A percentile compares a stretch with the other conserved stretches of the same genome.
Evolutionary conservation across 2,888 invertebrate species (phyloP).

Genomic region (Chaetogeoica ovagalla): DNA sequence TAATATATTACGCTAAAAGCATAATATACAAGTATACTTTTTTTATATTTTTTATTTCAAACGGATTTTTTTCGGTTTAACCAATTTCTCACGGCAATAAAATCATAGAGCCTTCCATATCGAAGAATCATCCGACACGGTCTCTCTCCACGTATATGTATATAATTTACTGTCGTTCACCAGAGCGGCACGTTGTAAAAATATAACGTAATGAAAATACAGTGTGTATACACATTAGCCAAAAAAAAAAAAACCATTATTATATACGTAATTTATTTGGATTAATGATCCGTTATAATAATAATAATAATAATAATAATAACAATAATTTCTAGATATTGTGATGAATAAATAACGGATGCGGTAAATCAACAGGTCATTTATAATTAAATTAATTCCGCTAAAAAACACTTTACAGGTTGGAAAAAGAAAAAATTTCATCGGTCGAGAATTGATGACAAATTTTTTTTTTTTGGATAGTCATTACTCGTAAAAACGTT

Average conservation of each 20-base stretch:
- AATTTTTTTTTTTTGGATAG: too few species aligned
- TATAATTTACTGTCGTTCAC: constrained; percentile 21
- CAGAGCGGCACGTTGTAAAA: constrained; percentile 19
- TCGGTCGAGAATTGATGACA: not conserved
- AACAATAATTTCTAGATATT: not conserved
- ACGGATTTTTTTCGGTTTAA: not conserved
- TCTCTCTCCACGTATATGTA: not conserved
- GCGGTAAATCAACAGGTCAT: constrained; percentile 20
- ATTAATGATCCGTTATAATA: constrained; percentile 28
- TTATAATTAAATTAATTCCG: not conserved
- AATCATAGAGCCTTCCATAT: constrained; percentile 15
- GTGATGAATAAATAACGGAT: constrained; percentile 24
- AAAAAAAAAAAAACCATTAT: constrained; percentile 5
- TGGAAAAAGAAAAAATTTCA: not conserved
- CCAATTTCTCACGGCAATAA: constrained; percentile 36
- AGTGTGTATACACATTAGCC: not conserved
- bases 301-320: not conserved
- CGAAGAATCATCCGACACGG: constrained; percentile 21
- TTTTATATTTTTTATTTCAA: not conserved
- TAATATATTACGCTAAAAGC: too few species aligned
- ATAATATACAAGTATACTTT: too few species aligned
- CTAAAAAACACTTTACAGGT: not conserved
- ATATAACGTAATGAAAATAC: not conserved
- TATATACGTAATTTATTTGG: constrained; percentile 29
- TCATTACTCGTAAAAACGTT: too few species aligned